Percentiles rank a stretch among this genome's conserved stretches.
Conservation (phyloP, 1,140 invertebrate species). For the Laupala kohalensis region DNA sequence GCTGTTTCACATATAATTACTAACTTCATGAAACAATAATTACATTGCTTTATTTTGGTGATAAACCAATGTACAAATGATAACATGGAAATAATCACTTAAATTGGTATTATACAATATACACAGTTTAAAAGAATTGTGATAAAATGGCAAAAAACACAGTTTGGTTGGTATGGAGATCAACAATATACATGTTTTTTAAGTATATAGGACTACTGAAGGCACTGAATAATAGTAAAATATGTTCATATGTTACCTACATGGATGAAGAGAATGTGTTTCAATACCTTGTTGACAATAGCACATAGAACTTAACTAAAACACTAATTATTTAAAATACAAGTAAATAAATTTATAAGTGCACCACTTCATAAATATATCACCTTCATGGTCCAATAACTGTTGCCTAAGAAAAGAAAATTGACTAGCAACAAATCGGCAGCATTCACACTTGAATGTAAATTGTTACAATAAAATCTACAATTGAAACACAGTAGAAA, state of each 20-base stretch:
- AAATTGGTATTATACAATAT: neutral
- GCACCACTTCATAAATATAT: neutral
- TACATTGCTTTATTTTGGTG: neutral
- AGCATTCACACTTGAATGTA: neutral
- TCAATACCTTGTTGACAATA: neutral
- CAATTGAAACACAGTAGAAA: too few species aligned
- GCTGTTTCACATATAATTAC: neutral
- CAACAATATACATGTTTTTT: neutral
- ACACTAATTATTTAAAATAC: neutral
- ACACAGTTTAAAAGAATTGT: neutral
- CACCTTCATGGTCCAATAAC: neutral
- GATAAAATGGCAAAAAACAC: neutral
- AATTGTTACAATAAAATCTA: too few species aligned
- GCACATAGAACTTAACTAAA: too few species aligned
- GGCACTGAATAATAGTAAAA: neutral
- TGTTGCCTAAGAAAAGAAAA: neutral
- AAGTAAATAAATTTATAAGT: neutral
- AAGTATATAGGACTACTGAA: neutral
- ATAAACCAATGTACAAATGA: neutral
- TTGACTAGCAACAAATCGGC: neutral
- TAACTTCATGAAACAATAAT: neutral
- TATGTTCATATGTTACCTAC: neutral
- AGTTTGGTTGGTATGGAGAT: neutral
- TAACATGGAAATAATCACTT: neutral
- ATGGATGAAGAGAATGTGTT: neutral